Base-by-base conservation (phyloP, 92 coral and sea anemone species). In the Zoanthus sociatus region DNA sequence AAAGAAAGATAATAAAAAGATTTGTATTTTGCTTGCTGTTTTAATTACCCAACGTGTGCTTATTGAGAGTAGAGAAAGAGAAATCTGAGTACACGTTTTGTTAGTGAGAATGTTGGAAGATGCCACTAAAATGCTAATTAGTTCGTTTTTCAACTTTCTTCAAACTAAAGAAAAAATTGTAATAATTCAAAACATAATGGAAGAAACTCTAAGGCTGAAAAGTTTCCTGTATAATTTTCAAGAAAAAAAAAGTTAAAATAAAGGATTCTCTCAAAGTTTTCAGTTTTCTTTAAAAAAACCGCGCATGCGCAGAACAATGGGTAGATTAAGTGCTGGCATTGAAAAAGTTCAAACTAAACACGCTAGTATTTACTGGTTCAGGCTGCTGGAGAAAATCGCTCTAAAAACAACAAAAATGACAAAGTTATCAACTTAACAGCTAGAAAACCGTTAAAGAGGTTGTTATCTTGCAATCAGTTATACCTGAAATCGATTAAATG, bases 91-190 rank as follows among this genome's bases (percentile, higher is more conserved):
- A 84, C 88, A 66, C 81, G 87, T 53, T 77, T 67, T 78, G 77
- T 53, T 56, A 64, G 26, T 87, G 47, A 61, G 75, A 44, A 58
- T 66, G 73, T 53, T 86, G 87, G 86, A 93, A 75, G 79, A 83
- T 83, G 84, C 37, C 88, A 88, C 90, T 89, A 84, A 92, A 94
- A 94, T 94, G 98, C 98, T 89, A 94, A 94, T 94, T 74, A 94
- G 98, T 20, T 88, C 74, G 60, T 33, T 33, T 50, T n/a, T 71
- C 15, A 72, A 42, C 63, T 53, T 54, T 76, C 63, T 76, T 71
- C 73, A 71, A 61, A 83, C 30, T 55, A 64, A 78, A 51, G 82
- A 71, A 33, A 58, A 45, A 14, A 47, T 78, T 81, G 64, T 18
- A 20, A 30, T 12, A 4, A 58, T 51, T 32, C 45, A 33, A 54